Evolutionary conservation across 2,888 invertebrate genomes (phyloP), one percentile per base, ranked within the genome.

Genomic region (Anorthoa munda): DNA sequence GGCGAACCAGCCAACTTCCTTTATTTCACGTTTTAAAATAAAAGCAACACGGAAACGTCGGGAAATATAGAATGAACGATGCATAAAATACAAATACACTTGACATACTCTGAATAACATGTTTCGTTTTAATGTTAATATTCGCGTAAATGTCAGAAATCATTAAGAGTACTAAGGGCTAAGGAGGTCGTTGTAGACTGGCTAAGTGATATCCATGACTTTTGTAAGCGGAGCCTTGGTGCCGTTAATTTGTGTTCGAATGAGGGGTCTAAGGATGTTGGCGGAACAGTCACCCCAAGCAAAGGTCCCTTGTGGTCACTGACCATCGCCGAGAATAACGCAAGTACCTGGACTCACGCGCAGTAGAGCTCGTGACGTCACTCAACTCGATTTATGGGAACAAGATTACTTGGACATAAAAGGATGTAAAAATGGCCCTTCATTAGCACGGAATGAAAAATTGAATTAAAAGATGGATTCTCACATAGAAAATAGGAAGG

Each of bases 261-360:
- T 65, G 81, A 79, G 79, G 77, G 90, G 79, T 92, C 93, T 90
- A 73, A 79, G 79, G 81, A 85, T 77, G 86, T 81, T 93, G 94
- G 95, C 84, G 88, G 94, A 93, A 93, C 95, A 95, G 93, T 95
- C 95, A 96, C 95, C 95, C 94, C 94, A 92, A 91, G 94, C 88
- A 93, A 94, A 95, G 95, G 96, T 95, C 93, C 92, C 88, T 90
- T 90, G 90, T 95, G 96, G 95, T 96, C 96, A 95, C 88, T 95
- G 96, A 95, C 96, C 95, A 95, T 92, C 90, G 92, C 91, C 93
- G 91, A 94, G 95, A 95, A 95, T 95, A 95, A 93, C 91, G 90
- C 90, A 90, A 90, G 92, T 94, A 93, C 94, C 94, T 95, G 94
- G 85, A 81, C 90, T 90, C 90, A 87, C 82, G 90, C 91, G 90